Base-by-base conservation (phyloP, 2,797 vertebrate species). In the Hemitrygon akajei region DNA sequence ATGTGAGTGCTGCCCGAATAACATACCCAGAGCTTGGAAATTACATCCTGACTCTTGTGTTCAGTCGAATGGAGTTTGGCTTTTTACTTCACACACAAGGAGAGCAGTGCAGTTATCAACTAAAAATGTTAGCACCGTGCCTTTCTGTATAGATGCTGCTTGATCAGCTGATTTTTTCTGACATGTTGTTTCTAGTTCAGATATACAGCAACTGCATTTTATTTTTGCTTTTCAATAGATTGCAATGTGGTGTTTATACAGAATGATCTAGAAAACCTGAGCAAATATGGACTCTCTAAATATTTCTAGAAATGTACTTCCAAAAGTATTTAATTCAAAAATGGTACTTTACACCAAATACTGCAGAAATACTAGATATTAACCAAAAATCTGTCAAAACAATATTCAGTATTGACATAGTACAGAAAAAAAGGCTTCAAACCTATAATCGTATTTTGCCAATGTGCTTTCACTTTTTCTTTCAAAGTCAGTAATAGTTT, bases 281-380 rank as follows among this genome's bases (percentile, higher is more conserved):
- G 7, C 18, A 66, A 91, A 91, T 87, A 18, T n/a, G 16, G 18
- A 6, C 30, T 93, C 91, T 92, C 16, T 18, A 30, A 91, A 69
- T 58, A 37, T 66, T 69, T 3, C 37, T 18, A 71, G n/a, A 92
- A 66, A 66, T 75, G 22, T 73, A 37, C 37, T 91, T 40, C 6
- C 22, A 93, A 75, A 93, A 56, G 14, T 93, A 93, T 56, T 76
- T 71, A 75, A 93, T 73, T 75, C 14, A 34, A 91, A 71, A 27
- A 18, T 12, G n/a, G 20, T 40, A 71, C 63, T 18, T 73, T 93
- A 25, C 3, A 6, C 25, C 25, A 76, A 93, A 30, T 47, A 16
- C 56, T 27, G 37, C 25, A 75, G 37, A 16, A 92, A 12, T 40
- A 73, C 37, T 25, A 27, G 71, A 76, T 22, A 76, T 93, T 56